Conservation (phyloP, 2,113 vertebrate genomes). For the Tiliqua scincoides region DNA sequence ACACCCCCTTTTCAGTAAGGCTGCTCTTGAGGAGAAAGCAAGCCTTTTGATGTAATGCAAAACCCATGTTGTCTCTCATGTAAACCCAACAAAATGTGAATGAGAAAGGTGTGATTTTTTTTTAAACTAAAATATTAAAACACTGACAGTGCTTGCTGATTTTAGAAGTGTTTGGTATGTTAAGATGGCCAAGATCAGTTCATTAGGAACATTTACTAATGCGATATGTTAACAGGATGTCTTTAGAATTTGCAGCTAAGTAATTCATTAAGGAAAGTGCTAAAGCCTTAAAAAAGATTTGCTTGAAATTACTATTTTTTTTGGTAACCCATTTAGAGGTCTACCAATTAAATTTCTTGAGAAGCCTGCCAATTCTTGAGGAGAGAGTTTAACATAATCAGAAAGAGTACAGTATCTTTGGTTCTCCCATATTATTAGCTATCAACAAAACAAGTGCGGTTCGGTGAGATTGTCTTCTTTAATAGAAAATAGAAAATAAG, state of each 20-base stretch:
- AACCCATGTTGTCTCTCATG: neutral
- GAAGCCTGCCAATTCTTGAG: constrained; percentile 12
- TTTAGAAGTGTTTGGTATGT: neutral
- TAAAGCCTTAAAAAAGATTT: constrained; percentile 5
- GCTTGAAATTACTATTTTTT: constrained; percentile 29
- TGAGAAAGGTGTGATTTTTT: neutral
- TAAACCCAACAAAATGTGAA: neutral
- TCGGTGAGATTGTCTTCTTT: neutral
- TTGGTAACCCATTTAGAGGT: neutral
- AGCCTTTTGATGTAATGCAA: neutral
- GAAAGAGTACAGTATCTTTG: neutral
- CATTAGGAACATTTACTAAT: constrained; percentile 6
- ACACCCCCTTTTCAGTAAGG: too few relatives aligned
- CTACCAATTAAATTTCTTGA: constrained; percentile 29
- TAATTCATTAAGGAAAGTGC: constrained; percentile 21
- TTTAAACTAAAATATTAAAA: constrained; percentile 10
- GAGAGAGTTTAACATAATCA: constrained; percentile 15
- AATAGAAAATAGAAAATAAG: neutral
- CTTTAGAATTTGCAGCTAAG: constrained; percentile 17
- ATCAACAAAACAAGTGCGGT: constrained; percentile 11
- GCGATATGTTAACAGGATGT: neutral
- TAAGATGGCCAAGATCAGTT: neutral
- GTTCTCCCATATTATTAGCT: constrained; percentile 10
- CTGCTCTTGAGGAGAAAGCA: neutral
- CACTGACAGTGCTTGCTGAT: neutral